Conservation (phyloP, 2,797 vertebrate species). For the Rhinichthys osculus region DNA sequence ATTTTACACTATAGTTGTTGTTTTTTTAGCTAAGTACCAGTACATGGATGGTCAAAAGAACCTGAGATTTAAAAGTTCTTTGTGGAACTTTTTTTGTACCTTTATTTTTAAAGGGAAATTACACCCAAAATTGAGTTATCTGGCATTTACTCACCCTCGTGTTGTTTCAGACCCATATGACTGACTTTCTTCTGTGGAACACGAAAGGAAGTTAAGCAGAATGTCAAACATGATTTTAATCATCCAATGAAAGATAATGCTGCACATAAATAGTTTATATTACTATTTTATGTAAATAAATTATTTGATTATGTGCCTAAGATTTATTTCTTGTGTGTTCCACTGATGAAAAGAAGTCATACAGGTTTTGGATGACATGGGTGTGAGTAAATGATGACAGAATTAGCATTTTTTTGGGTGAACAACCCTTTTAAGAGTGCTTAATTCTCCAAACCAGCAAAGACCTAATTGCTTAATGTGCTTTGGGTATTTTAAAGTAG, state of each 20-base stretch:
- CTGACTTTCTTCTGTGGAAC: background rate
- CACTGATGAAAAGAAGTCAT: background rate
- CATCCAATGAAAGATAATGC: background rate
- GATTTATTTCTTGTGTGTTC: background rate
- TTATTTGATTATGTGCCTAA: background rate
- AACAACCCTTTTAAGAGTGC: background rate
- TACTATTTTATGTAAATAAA: background rate
- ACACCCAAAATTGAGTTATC: background rate
- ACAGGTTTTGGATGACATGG: background rate
- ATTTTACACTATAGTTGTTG: background rate
- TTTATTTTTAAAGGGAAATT: background rate
- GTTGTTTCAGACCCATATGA: background rate
- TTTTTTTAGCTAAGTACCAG: background rate
- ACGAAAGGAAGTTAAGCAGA: conserved; percentile 7
- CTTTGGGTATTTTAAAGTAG: background rate
- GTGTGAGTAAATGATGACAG: background rate
- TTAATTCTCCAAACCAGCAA: background rate
- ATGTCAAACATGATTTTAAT: conserved; percentile 4
- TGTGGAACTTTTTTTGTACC: background rate
- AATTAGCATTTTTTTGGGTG: background rate
- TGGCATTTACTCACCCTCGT: background rate
- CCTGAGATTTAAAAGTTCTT: background rate
- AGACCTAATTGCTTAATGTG: background rate
- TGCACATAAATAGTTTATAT: background rate
- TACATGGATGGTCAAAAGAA: background rate